These are phyloP conservation scores for Delichon dasypus DNA, from an alignment of 2,797 vertebrate genomes.

Conservation along the genomic window DNA sequence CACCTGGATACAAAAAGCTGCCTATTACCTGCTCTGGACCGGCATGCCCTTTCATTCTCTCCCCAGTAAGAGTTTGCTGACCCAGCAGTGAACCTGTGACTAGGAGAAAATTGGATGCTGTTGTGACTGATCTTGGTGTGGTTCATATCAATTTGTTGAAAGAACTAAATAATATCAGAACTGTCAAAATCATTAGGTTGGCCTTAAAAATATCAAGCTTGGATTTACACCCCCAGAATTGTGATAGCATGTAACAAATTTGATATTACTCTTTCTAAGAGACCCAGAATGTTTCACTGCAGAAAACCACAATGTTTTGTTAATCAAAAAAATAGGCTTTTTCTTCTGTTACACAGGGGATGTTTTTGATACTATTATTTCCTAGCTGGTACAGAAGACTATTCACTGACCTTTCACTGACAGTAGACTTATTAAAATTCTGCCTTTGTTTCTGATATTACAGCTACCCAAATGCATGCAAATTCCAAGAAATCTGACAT, in stretches of 20 bases:
- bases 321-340: conserved; percentile 9
- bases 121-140: conserved; percentile 75
- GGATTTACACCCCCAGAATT: conserved; percentile 41
- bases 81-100: conserved; percentile 79
- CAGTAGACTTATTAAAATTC: conserved; percentile 51
- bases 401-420: conserved; percentile 22
- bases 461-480: conserved; percentile 2
- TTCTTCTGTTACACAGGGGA: background rate
- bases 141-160: conserved; percentile 74
- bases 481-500: conserved; percentile 21
- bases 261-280: background rate
- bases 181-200: conserved; percentile 70
- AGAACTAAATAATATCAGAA: conserved; percentile 72
- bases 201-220: conserved; percentile 64
- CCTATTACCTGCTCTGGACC: conserved; percentile 77
- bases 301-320: conserved; percentile 24
- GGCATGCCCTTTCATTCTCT: conserved; percentile 73
- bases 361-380: conserved; percentile 30
- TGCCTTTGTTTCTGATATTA: conserved; percentile 30
- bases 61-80: conserved; percentile 76
- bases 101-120: conserved; percentile 80
- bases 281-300: conserved; percentile 1
- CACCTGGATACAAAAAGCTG: conserved; percentile 82
- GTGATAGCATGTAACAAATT: conserved; percentile 16
- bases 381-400: background rate